Evolutionary conservation across 2,113 vertebrate species (phyloP), one percentile per base, ranked within the genome.

Genomic region (Trogon melanurus): DNA sequence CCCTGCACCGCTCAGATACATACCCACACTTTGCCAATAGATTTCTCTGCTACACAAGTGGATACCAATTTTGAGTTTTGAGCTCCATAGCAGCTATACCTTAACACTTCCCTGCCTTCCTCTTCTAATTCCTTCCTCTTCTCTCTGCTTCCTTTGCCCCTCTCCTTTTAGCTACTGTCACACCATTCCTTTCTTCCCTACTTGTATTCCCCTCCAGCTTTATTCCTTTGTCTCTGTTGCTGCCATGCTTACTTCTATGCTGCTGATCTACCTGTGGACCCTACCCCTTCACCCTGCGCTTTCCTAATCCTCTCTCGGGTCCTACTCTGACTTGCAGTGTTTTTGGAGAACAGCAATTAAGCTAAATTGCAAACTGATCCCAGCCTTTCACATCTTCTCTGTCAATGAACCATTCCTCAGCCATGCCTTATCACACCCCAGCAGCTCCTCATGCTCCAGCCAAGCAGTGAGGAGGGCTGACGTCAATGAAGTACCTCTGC

Each of bases 381-480:
- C 32, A 73, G 32, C 6, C 11, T 41, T 48, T 80, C 32, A 8
- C 9, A 50, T 16, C 13, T 86, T 38, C 8, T 62, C 81, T 56
- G 57, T 82, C 0, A 0, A 13, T 4, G 2, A 13, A 20, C 27
- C 11, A 1, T 41, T 62, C 51, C 81, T 66, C 44, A 74, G 27
- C 13, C n/a, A 17, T 53, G 13, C 7, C 29, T 69, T 30, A 50
- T 30, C 0, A 0, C 23, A 45, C 2, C 5, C 45, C 51, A 79
- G n/a, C 19, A 64, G n/a, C 11, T 60, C 17, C n/a, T 66, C 26
- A 64, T 45, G 23, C 86, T 74, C 26, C 41, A 67, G 30, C 6
- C 29, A 85, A 79, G 44, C 44, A 71, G 9, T 0, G 6, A 70
- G 30, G 22, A 85, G 6, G 4, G 4, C 18, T 12, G 18, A 75